Evolutionary conservation across 2,113 vertebrate species (phyloP).

Genomic region (Murina feae): DNA sequence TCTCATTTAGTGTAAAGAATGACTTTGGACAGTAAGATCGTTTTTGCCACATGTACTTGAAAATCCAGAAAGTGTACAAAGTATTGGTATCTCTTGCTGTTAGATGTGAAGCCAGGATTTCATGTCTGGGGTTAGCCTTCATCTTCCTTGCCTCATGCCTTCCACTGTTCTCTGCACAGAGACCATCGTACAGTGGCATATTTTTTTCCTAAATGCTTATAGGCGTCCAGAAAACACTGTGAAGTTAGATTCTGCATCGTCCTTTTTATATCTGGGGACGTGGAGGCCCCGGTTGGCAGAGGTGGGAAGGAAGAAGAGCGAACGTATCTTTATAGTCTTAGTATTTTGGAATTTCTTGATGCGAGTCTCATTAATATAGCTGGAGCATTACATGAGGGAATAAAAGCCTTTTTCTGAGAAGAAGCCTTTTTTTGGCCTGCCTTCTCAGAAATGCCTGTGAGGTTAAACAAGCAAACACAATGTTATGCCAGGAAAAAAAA

Average conservation of each 20-base stretch:
- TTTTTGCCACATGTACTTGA: background rate
- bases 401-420: slow-evolving; percentile 10
- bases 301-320: background rate
- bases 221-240: background rate
- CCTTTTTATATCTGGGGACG: background rate
- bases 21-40: background rate
- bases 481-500: background rate
- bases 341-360: background rate
- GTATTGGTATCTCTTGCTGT: background rate
- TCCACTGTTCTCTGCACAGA: background rate
- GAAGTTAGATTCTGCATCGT: background rate
- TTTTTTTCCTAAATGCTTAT: background rate
- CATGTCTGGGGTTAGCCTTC: background rate
- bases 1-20: background rate
- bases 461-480: background rate
- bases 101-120: background rate
- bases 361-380: slow-evolving; percentile 21
- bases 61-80: background rate
- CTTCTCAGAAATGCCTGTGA: background rate
- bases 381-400: background rate
- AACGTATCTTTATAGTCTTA: background rate
- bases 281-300: background rate
- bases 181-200: background rate
- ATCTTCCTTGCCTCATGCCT: background rate
- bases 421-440: background rate